These are phyloP conservation scores for Bos javanicus DNA, from an alignment of 2,113 vertebrate genomes.

Conservation along the genomic window DNA sequence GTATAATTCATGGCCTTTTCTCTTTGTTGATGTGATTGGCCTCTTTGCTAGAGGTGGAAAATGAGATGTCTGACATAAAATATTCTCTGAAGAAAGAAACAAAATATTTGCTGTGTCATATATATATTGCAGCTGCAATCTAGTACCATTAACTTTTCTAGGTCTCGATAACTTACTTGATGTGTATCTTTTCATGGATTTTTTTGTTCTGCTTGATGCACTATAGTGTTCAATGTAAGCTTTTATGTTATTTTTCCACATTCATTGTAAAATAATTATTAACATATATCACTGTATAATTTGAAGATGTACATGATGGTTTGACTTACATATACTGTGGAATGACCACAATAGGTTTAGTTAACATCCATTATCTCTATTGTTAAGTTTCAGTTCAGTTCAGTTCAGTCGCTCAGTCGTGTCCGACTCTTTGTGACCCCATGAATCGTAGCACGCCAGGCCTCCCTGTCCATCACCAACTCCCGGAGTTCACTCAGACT, in stretches of 20 bases:
- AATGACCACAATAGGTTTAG: not conserved
- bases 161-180: not conserved
- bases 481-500: no score
- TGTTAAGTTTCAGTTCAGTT: not conserved
- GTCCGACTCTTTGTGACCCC: no score
- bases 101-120: not conserved
- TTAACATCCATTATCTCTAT: not conserved
- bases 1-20: not conserved
- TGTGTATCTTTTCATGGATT: not conserved
- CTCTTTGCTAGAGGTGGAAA: not conserved
- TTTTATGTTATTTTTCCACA: not conserved
- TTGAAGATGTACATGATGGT: not conserved
- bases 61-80: not conserved
- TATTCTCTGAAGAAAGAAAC: not conserved
- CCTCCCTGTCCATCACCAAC: no score
- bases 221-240: not conserved
- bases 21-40: not conserved
- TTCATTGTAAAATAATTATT: not conserved
- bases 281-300: not conserved
- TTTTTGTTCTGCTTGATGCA: not conserved
- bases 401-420: no score
- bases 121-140: not conserved
- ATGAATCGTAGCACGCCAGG: no score
- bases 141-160: not conserved
- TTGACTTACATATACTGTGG: not conserved